Conservation (phyloP, 2,888 invertebrate species). For the Mycogona germanica region DNA sequence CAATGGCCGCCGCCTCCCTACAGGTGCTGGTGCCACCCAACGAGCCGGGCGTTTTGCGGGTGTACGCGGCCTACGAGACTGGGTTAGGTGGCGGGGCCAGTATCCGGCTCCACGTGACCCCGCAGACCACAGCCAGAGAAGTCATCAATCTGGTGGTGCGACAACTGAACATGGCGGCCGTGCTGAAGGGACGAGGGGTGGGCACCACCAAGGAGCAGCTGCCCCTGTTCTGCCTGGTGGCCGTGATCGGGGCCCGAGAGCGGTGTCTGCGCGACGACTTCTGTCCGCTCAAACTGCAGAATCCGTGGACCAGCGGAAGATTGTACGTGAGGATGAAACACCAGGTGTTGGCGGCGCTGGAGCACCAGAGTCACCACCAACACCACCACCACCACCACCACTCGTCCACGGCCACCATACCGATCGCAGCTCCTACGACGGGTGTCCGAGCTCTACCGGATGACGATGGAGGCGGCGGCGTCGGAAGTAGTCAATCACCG, state of each 20-base stretch:
- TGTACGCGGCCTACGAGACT: slow-evolving; percentile 92
- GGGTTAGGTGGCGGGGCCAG: slow-evolving; percentile 87
- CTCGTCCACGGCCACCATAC: no score
- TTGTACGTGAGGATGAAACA: slow-evolving; percentile 85
- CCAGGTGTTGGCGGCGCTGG: slow-evolving; percentile 73
- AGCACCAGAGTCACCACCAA: no score
- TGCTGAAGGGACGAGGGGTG: slow-evolving; percentile 65
- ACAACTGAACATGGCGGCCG: slow-evolving; percentile 86
- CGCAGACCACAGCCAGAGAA: slow-evolving; percentile 83
- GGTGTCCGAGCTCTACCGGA: no score
- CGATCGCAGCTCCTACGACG: no score
- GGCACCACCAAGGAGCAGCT: slow-evolving; percentile 62
- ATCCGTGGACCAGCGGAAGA: slow-evolving; percentile 90
- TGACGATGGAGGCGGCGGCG: no score
- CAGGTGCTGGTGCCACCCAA: background rate
- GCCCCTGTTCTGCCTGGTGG: slow-evolving; percentile 83
- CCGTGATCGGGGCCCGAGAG: slow-evolving; percentile 89
- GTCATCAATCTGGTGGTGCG: slow-evolving; percentile 91
- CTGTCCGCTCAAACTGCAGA: slow-evolving; percentile 71
- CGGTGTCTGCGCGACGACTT: slow-evolving; percentile 89
- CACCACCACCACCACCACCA: no score
- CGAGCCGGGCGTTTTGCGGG: slow-evolving; percentile 46
- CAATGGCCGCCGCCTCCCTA: background rate
- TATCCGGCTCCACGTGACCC: slow-evolving; percentile 83
- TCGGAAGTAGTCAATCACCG: no score